Evolutionary conservation across 2,113 vertebrate species (phyloP).

Genomic region (Microtus richardsoni): DNA sequence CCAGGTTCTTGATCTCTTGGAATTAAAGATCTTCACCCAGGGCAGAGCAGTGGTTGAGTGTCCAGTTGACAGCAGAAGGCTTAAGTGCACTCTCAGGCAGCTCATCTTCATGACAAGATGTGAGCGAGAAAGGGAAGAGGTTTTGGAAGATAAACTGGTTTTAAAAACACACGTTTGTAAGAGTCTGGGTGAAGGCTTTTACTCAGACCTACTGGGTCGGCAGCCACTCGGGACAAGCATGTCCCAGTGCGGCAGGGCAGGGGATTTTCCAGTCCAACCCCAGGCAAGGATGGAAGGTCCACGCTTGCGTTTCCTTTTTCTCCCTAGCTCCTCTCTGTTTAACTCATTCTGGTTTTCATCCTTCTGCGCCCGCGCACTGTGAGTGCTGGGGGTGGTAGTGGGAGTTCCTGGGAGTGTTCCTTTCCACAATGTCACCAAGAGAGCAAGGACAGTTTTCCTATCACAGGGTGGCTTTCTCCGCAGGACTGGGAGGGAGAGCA

Average conservation of each 20-base stretch:
- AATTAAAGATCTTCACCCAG: background rate
- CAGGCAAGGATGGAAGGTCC: background rate
- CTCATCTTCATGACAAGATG: background rate
- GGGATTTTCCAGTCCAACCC: background rate
- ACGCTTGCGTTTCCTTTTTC: background rate
- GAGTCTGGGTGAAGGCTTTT: conserved; percentile 40
- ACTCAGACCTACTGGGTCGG: background rate
- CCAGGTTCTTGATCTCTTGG: background rate
- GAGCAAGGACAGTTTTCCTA: background rate
- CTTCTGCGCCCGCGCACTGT: background rate
- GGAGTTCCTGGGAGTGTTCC: background rate
- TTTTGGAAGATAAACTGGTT: conserved; percentile 24
- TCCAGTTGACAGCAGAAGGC: background rate
- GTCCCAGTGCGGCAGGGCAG: background rate
- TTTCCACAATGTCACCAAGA: background rate
- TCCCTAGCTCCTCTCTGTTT: background rate
- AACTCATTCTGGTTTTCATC: conserved; percentile 3
- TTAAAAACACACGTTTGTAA: conserved; percentile 31
- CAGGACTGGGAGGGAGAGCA: background rate
- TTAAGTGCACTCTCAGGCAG: background rate
- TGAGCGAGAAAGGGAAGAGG: conserved; percentile 41
- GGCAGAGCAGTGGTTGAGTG: background rate
- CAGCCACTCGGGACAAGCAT: background rate
- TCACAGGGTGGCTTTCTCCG: background rate
- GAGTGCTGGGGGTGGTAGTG: background rate